These are phyloP conservation scores for Phenganax subtilis DNA, from an alignment of 92 coral and sea anemone genomes.

Conservation along the genomic window DNA sequence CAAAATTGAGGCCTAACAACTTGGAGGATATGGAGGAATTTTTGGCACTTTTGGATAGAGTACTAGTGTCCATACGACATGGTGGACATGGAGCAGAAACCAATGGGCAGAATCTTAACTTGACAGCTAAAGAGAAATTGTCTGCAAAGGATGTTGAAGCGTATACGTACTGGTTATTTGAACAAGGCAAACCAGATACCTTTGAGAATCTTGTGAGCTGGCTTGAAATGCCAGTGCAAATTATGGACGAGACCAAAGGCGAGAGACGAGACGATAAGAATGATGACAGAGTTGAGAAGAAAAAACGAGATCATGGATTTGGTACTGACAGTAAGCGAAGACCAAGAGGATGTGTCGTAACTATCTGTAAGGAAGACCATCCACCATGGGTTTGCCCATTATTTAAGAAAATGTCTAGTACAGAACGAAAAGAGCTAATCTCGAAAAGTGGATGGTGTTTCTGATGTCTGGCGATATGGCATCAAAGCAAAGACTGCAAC, in stretches of 20 bases:
- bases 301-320: conserved; percentile 11
- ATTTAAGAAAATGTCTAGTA: background rate
- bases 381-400: conserved; percentile 19
- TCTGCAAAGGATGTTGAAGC: conserved; percentile 2
- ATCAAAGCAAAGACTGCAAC: background rate
- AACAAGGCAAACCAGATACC: background rate
- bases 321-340: conserved; percentile 1
- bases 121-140: conserved; percentile 24
- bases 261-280: conserved; percentile 9
- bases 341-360: conserved; percentile 25
- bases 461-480: background rate
- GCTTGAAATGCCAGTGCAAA: conserved; percentile 16
- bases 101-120: background rate
- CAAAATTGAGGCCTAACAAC: too few relatives aligned
- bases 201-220: conserved; percentile 8
- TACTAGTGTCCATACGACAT: background rate
- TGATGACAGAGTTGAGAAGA: background rate
- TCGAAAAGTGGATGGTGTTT: background rate
- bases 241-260: conserved; percentile 20
- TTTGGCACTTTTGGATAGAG: background rate
- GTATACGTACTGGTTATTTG: conserved; percentile 16
- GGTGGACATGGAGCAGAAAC: background rate
- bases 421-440: conserved; percentile 4
- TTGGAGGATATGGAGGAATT: too few relatives aligned
- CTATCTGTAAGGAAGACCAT: conserved; percentile 25